Evolutionary conservation across 2,797 vertebrate species (phyloP).

Genomic region (Sebastolobus altivelis): DNA sequence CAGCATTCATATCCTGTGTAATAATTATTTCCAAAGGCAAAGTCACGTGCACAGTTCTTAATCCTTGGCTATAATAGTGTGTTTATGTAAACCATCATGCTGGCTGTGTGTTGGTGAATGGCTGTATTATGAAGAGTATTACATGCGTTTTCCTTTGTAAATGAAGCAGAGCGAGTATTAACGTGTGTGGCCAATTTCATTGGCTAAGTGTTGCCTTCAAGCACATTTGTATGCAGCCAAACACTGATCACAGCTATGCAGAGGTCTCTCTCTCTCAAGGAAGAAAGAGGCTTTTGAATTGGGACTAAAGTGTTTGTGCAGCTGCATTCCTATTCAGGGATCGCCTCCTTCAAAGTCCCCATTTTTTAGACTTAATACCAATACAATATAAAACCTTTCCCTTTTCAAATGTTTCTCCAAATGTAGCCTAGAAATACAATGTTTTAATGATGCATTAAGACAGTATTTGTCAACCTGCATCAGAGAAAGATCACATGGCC

Average conservation of each 20-base stretch:
- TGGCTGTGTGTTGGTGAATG: neutral
- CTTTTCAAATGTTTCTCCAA: neutral
- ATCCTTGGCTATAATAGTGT: neutral
- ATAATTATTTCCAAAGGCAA: neutral
- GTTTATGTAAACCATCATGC: neutral
- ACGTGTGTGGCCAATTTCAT: conserved; percentile 37
- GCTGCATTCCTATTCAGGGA: conserved; percentile 3
- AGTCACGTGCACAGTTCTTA: neutral
- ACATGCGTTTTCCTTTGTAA: neutral
- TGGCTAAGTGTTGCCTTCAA: conserved; percentile 51
- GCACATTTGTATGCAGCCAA: conserved; percentile 65
- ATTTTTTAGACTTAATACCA: neutral
- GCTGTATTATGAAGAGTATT: neutral
- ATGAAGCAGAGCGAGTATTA: neutral
- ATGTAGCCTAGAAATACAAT: neutral
- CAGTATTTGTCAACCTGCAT: neutral
- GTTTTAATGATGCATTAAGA: neutral
- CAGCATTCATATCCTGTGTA: neutral
- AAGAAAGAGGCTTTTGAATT: conserved; percentile 27
- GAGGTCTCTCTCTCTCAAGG: conserved; percentile 10
- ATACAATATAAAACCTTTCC: neutral
- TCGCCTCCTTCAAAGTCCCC: neutral
- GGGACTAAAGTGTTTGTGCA: neutral
- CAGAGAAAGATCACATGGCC: neutral
- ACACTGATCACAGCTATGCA: conserved; percentile 42